phyloP scores from a whole-genome alignment of 2,797 vertebrate genomes.

The Bothrops alternatus region DNA sequence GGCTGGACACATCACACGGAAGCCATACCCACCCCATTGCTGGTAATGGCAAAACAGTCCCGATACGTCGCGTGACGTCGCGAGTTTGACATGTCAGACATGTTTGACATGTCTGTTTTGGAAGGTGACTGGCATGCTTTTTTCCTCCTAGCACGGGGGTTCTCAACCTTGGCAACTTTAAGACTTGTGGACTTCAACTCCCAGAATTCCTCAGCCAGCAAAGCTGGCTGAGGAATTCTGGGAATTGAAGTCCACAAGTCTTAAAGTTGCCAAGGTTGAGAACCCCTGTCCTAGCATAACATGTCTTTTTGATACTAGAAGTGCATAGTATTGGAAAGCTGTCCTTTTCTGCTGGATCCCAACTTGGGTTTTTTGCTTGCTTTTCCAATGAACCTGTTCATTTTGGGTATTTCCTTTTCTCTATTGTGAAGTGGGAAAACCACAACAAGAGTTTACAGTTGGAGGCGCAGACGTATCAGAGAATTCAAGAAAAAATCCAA shows the following conservation, averaged over 20 bases:
- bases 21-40: too few species aligned
- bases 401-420: slow-evolving; percentile 5
- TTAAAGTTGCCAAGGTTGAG: too few species aligned
- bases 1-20: rapidly evolving
- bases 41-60: too few species aligned
- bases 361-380: not conserved
- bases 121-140: slow-evolving; percentile 35
- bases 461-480: slow-evolving; percentile 97
- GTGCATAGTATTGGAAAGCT: not conserved
- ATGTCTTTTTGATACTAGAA: slow-evolving; percentile 25
- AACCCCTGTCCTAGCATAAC: not conserved
- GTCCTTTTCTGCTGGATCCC: slow-evolving; percentile 35
- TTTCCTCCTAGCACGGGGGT: not conserved
- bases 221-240: too few species aligned
- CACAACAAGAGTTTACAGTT: slow-evolving; percentile 98
- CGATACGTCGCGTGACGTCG: too few species aligned
- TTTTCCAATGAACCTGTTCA: slow-evolving; percentile 27
- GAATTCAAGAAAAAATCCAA: slow-evolving; percentile 99
- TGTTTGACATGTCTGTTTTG: not conserved
- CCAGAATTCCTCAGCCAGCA: too few species aligned
- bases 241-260: too few species aligned
- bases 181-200: too few species aligned
- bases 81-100: too few species aligned
- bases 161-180: too few species aligned
- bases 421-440: slow-evolving; percentile 89